These are phyloP conservation scores for Cantharis flavilabris DNA, from an alignment of 2,888 invertebrate species.

Conservation along the genomic window DNA sequence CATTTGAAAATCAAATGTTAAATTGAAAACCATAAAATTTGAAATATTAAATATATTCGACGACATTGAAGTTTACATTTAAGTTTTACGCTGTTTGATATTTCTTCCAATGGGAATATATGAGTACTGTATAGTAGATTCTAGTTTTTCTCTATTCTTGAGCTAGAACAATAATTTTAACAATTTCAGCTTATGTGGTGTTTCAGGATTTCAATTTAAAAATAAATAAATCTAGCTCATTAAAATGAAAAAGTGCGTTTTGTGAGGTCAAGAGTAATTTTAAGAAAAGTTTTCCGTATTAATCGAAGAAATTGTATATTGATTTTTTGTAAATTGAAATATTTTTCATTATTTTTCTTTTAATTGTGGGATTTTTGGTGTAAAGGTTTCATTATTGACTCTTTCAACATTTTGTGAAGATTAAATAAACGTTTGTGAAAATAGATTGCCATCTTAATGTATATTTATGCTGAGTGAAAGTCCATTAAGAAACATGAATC, in stretches of 20 bases:
- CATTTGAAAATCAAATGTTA: too few species aligned
- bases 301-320: neutral
- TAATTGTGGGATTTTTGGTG: neutral
- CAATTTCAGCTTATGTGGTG: neutral
- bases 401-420: neutral
- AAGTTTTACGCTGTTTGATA: neutral
- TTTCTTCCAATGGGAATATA: neutral
- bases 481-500: constrained; percentile 3
- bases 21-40: too few species aligned
- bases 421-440: neutral
- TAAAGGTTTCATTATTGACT: neutral
- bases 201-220: neutral
- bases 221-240: neutral
- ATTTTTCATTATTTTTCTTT: neutral
- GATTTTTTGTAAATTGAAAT: neutral
- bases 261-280: too few species aligned
- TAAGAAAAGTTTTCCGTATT: too few species aligned
- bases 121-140: too few species aligned
- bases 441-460: constrained; percentile 4
- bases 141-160: neutral
- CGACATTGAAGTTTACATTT: neutral
- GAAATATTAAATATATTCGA: too few species aligned
- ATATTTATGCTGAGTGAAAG: constrained; percentile 4
- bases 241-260: neutral
- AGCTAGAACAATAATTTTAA: neutral